Evolutionary conservation across 2,888 invertebrate species (phyloP), one percentile per base, ranked within the genome.

Genomic region (Pandemis corylana): DNA sequence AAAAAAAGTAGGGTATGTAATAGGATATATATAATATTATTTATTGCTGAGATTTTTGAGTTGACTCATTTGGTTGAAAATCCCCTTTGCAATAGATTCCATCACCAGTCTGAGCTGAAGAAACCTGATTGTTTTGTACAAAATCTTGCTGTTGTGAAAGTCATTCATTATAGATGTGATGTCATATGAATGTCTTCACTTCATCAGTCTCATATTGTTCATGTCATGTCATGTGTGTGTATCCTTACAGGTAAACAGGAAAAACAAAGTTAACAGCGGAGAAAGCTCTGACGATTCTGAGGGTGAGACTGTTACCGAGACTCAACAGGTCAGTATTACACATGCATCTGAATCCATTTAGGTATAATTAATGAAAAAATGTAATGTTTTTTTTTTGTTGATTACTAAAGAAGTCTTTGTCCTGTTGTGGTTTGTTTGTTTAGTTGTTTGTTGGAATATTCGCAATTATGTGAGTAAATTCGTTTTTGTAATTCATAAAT

Each of bases 211-310:
- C 46, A 74, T 75, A 75, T 80, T 79, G 77, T 78, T 79, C 78
- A 80, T 76, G 67, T 77, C 78, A 73, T 70, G 66, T 77, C 78
- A 73, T 70, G 75, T 75, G 63, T 70, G 68, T 74, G 66, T 67
- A 76, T 71, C 74, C 74, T 85, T 89, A 72, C 90, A 94, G 94
- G 93, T 94, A 83, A 94, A 92, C 89, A 92, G 92, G 80, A 94
- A 93, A 89, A 91, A 88, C 82, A 92, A 90, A 88, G 89, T 88
- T 78, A 93, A 94, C 84, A 88, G 88, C 69, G 92, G 90, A 28
- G 94, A 94, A 86, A 94, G 94, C 80, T 95, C 95, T 64, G 94
- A 94, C 84, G 95, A 95, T 77, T 94, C 94, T 62, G 95, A 95
- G 80, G 89, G 91, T 46, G 95, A 95, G 80, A 89, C 90, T 28